These are phyloP conservation scores for Ellobius talpinus DNA, from an alignment of 2,113 vertebrate genomes.

Conservation along the genomic window DNA sequence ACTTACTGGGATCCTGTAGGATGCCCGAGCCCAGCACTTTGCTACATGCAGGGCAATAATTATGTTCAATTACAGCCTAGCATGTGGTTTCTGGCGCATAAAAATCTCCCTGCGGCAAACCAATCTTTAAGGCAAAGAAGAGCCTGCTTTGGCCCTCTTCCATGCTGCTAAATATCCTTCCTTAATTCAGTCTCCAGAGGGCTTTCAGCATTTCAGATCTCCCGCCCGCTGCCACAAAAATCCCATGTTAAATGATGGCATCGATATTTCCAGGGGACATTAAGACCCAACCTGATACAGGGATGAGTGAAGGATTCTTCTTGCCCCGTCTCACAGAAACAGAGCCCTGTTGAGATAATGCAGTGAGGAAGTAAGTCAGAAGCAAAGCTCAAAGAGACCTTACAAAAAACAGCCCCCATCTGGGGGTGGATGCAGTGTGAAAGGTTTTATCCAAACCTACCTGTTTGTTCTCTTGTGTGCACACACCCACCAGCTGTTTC, in stretches of 20 bases:
- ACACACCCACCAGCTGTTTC: not conserved
- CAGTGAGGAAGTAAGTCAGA: conserved; percentile 42
- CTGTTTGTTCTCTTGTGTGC: conserved; percentile 37
- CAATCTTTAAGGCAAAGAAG: conserved; percentile 79
- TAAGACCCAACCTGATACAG: not conserved
- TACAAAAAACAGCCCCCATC: not conserved
- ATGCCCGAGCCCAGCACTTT: conserved; percentile 78
- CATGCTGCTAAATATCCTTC: conserved; percentile 80
- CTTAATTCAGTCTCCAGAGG: conserved; percentile 73
- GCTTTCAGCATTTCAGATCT: conserved; percentile 74
- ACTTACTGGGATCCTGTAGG: conserved; percentile 78
- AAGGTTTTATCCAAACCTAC: conserved; percentile 38
- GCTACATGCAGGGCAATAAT: conserved; percentile 85
- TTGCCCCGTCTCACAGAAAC: not conserved
- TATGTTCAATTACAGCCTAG: conserved; percentile 87
- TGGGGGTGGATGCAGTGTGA: not conserved
- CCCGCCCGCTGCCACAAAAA: not conserved
- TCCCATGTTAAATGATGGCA: not conserved
- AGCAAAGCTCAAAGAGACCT: not conserved
- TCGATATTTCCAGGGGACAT: not conserved
- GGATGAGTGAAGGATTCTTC: conserved; percentile 8
- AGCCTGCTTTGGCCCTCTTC: conserved; percentile 73
- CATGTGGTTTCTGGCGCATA: conserved; percentile 84
- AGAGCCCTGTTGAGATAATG: not conserved
- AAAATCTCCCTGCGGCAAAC: conserved; percentile 82